Conservation (phyloP, 2,113 vertebrate genomes). For the Mirza zaza region DNA sequence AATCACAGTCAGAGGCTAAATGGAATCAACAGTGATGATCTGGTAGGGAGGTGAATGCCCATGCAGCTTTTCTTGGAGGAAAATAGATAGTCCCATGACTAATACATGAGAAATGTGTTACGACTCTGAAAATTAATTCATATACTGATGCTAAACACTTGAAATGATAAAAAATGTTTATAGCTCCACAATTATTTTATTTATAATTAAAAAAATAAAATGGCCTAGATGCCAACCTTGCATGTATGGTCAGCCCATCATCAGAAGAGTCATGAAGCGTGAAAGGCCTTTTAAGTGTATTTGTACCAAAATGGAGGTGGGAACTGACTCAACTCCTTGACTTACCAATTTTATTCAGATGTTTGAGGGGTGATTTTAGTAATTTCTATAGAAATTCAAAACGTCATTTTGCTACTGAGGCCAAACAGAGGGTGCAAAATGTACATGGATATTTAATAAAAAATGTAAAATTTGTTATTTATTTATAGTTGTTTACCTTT, state of each 20-base stretch:
- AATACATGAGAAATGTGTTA: conserved; percentile 27
- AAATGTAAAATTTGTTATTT: background rate
- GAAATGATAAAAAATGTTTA: background rate
- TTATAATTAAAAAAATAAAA: background rate
- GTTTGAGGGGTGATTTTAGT: background rate
- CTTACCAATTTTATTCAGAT: background rate
- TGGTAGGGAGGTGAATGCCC: conserved; percentile 65
- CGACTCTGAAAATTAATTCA: background rate
- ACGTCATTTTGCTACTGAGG: background rate
- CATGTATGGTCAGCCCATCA: background rate
- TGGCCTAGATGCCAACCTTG: background rate
- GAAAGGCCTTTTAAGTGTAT: background rate
- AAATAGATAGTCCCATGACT: conserved; percentile 60
- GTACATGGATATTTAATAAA: background rate
- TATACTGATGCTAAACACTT: background rate
- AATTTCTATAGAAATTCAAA: background rate
- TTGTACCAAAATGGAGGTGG: background rate
- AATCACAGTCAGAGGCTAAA: conserved; percentile 88
- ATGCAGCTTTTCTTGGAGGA: conserved; percentile 59
- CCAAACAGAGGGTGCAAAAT: background rate
- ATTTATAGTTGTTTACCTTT: background rate
- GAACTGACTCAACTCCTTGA: background rate
- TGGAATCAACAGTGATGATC: conserved; percentile 72
- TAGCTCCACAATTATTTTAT: background rate
- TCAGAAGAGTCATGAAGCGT: background rate